These are phyloP conservation scores for Fabriciana adippe DNA, from an alignment of 2,888 invertebrate genomes.

Conservation along the genomic window DNA sequence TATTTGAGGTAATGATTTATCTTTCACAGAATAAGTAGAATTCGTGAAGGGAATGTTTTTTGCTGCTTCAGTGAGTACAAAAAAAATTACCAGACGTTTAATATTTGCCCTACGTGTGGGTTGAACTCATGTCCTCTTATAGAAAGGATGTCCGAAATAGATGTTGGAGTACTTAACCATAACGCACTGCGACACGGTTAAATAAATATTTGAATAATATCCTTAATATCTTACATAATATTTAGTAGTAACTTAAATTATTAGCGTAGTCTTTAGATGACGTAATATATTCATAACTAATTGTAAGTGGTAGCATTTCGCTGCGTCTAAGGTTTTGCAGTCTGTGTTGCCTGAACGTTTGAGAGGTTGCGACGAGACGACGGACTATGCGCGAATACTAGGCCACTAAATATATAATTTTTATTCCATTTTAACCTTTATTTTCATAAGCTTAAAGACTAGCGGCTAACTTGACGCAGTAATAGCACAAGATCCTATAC, in stretches of 20 bases:
- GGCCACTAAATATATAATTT: slow-evolving; percentile 20
- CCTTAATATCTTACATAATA: background rate
- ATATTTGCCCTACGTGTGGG: too few relatives aligned
- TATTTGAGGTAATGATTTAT: too few relatives aligned
- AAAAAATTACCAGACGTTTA: too few relatives aligned
- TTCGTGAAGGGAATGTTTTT: too few relatives aligned
- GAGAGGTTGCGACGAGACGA: slow-evolving; percentile 36
- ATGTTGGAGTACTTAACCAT: too few relatives aligned
- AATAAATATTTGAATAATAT: too few relatives aligned
- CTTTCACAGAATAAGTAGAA: too few relatives aligned
- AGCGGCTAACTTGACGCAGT: slow-evolving; percentile 13
- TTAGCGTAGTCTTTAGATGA: slow-evolving; percentile 9
- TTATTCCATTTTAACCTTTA: slow-evolving; percentile 26
- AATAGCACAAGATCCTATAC: slow-evolving; percentile 36
- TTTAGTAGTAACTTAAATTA: background rate
- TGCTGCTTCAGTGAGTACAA: too few relatives aligned
- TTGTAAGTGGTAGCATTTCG: slow-evolving; percentile 13
- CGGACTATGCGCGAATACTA: slow-evolving; percentile 29
- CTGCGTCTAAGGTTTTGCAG: slow-evolving; percentile 21
- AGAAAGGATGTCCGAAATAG: too few relatives aligned
- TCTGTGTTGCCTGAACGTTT: slow-evolving; percentile 35
- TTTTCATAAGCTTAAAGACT: slow-evolving; percentile 19
- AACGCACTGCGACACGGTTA: too few relatives aligned
- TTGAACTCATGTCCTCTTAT: too few relatives aligned
- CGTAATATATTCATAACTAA: slow-evolving; percentile 11